Conservation (phyloP, 2,797 vertebrate genomes). For the Natrix natrix region DNA sequence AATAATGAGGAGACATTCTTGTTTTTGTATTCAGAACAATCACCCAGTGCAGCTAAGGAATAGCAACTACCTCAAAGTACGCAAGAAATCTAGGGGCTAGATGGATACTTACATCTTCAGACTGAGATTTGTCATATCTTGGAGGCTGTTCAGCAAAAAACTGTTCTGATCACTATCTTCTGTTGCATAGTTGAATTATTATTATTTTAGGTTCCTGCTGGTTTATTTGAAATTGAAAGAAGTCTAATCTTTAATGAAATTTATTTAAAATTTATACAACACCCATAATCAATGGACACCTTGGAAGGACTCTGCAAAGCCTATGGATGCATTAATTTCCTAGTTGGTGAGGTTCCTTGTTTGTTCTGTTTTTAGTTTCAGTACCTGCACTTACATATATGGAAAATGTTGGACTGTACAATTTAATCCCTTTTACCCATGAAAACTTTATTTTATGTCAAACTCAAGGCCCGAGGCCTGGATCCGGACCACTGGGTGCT, state of each 20-base stretch:
- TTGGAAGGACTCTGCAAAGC: background rate
- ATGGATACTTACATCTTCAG: background rate
- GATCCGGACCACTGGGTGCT: too few relatives aligned
- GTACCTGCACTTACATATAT: background rate
- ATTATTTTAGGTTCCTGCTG: background rate
- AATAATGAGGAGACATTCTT: background rate
- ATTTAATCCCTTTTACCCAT: background rate
- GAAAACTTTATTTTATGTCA: background rate
- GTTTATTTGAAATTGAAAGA: background rate
- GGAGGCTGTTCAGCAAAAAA: background rate
- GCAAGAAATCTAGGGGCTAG: background rate
- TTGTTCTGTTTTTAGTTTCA: background rate
- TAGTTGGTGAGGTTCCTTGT: background rate
- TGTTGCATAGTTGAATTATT: background rate
- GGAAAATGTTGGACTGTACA: background rate
- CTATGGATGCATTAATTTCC: background rate
- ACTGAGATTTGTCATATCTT: background rate
- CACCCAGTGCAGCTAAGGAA: background rate
- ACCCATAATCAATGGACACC: background rate
- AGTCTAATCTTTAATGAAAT: background rate
- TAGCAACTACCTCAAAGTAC: background rate
- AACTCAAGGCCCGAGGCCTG: too few relatives aligned
- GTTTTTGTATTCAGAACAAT: background rate
- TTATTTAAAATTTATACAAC: background rate
- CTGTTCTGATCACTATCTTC: background rate